Evolutionary conservation across 2,113 vertebrate genomes (phyloP).

Genomic region (Camelus bactrianus): DNA sequence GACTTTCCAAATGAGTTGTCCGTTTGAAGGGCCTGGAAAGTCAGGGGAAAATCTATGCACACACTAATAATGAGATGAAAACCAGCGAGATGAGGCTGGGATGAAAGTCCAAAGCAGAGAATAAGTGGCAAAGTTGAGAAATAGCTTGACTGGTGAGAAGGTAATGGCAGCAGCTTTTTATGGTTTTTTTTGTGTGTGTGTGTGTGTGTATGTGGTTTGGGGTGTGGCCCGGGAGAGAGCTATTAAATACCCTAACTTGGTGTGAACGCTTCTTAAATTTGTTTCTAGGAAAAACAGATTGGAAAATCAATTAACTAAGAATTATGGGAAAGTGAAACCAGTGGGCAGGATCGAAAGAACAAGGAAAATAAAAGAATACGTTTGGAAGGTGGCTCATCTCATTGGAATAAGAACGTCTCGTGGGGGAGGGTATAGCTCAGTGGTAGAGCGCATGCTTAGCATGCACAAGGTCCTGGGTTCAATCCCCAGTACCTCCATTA

Average conservation of each 20-base stretch:
- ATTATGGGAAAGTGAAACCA: constrained; percentile 53
- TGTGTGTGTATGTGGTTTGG: constrained; percentile 17
- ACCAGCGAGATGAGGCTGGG: background rate
- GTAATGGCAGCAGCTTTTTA: constrained; percentile 29
- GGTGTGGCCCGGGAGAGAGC: background rate
- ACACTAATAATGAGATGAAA: background rate
- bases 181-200: background rate
- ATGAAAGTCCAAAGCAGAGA: background rate
- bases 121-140: constrained; percentile 2
- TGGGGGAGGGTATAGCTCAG: too few species aligned
- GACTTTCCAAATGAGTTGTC: background rate
- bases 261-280: constrained; percentile 40
- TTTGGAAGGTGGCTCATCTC: background rate
- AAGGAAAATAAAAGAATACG: background rate
- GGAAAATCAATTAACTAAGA: constrained; percentile 48
- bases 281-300: constrained; percentile 71
- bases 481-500: too few species aligned
- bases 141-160: background rate
- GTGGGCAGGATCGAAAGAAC: background rate
- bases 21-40: background rate
- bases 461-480: too few species aligned
- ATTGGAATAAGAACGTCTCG: background rate
- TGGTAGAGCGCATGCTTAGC: too few species aligned
- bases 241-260: background rate
- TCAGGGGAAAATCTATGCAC: background rate